Evolutionary conservation across 2,113 vertebrate genomes (phyloP), one percentile per base, ranked within the genome.

Genomic region (Symphodus melops): DNA sequence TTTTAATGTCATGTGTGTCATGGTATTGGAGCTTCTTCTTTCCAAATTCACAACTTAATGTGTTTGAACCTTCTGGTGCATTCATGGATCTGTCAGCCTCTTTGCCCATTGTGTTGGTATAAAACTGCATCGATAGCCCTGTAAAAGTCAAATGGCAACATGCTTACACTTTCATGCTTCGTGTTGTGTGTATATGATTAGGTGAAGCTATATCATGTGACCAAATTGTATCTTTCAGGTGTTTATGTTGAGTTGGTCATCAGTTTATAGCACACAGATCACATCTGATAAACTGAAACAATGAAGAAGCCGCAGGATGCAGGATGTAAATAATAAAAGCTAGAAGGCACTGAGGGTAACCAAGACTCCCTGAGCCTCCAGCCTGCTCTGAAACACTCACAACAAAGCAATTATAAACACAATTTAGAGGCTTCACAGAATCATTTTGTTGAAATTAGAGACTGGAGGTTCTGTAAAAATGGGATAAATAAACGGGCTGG

Each of bases 381-480:
- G 49, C 33, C 54, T 42, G 14, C 1, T 9, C 44, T 36, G 37
- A 41, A 53, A 48, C 60, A 37, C 41, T 21, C 81, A 69, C 67
- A 68, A 37, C 68, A 42, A 14, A 71, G 77, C 70, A 58, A 57
- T 67, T 67, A 55, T 41, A 63, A 23, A 16, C 20, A 76, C 48
- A 13, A 79, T 71, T 75, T 68, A 75, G 54, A 58, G 81, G 71
- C 58, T 41, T 68, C 75, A 42, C 25, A 57, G 74, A 80, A 80
- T 80, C 73, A 77, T 77, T 80, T 20, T 37, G 70, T 25, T 74
- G 46, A 85, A 83, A 83, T 72, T 67, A 68, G 53, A 75, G 73
- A 75, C 73, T 46, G 17, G 69, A 33, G 82, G 79, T 49, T 4
- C 23, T 8, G 58, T 51, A 53, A 72, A 61, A 75, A 68, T 8